These are phyloP conservation scores for Rhinoderma darwinii DNA, from an alignment of 2,113 vertebrate genomes.

Conservation along the genomic window DNA sequence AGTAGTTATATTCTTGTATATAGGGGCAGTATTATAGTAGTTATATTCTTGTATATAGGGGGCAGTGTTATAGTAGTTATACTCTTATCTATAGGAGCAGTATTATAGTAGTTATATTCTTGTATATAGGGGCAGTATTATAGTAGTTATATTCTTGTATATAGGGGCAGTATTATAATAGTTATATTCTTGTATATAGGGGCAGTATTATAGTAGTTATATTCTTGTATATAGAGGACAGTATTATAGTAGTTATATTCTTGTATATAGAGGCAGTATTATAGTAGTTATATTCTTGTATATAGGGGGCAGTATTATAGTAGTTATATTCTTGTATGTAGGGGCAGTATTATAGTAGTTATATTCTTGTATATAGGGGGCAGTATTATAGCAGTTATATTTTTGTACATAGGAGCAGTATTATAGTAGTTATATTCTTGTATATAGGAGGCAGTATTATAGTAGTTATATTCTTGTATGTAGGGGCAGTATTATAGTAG, in stretches of 20 bases:
- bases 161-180: not conserved
- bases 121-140: not conserved
- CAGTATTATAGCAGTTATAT: no score
- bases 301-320: not conserved
- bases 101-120: not conserved
- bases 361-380: no score
- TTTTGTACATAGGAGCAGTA: no score
- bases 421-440: not conserved
- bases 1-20: not conserved
- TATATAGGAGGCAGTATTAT: not conserved
- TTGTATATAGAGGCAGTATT: not conserved
- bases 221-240: not conserved
- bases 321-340: not conserved
- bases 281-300: constrained; percentile 17
- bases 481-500: not conserved
- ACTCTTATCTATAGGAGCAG: not conserved
- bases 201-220: not conserved
- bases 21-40: not conserved
- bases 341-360: not conserved
- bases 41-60: constrained; percentile 2
- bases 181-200: constrained; percentile 7
- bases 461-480: not conserved
- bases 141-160: not conserved
- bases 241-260: not conserved
- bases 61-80: not conserved